phyloP scores from a whole-genome alignment of 2,113 vertebrate species.

The Oostethus manadensis region DNA sequence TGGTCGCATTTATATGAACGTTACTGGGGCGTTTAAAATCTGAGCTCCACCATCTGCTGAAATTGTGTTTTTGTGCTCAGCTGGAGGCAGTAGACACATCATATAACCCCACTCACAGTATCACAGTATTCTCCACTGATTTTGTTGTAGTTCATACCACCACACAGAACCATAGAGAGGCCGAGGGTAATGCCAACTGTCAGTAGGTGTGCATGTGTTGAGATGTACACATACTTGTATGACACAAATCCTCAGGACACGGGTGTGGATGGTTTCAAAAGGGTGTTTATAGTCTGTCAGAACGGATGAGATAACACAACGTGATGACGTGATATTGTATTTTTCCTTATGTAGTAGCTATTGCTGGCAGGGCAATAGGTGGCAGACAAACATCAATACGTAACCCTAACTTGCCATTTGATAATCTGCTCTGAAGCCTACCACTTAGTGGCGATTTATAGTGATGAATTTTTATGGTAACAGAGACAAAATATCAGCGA shows the following conservation, averaged over 20 bases:
- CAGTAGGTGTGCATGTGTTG: no score
- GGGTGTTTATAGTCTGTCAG: slow-evolving; percentile 7
- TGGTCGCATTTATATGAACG: slow-evolving; percentile 4
- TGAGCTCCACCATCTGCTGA: slow-evolving; percentile 13
- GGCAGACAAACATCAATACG: slow-evolving; percentile 24
- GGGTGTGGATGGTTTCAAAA: slow-evolving; percentile 7
- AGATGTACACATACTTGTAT: no score
- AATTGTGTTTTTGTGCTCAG: slow-evolving; percentile 9
- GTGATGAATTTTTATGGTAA: no score
- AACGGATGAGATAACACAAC: slow-evolving; percentile 30
- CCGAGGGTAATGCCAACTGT: no score
- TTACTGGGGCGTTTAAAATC: slow-evolving; percentile 13
- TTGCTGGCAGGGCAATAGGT: slow-evolving; percentile 10
- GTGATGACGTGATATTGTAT: slow-evolving; percentile 10
- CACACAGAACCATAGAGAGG: slow-evolving; percentile 1
- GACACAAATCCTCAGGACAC: background rate
- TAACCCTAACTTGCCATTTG: no score
- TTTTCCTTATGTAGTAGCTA: slow-evolving; percentile 9
- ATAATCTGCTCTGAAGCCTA: no score
- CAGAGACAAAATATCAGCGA: no score
- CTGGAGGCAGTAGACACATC: slow-evolving; percentile 16
- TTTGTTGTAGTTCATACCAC: slow-evolving; percentile 21
- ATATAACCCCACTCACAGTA: slow-evolving; percentile 1
- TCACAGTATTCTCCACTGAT: slow-evolving; percentile 19
- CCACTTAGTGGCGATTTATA: background rate